Evolutionary conservation across 1,140 invertebrate species (phyloP).

Genomic region (Halictus rubicundus): DNA sequence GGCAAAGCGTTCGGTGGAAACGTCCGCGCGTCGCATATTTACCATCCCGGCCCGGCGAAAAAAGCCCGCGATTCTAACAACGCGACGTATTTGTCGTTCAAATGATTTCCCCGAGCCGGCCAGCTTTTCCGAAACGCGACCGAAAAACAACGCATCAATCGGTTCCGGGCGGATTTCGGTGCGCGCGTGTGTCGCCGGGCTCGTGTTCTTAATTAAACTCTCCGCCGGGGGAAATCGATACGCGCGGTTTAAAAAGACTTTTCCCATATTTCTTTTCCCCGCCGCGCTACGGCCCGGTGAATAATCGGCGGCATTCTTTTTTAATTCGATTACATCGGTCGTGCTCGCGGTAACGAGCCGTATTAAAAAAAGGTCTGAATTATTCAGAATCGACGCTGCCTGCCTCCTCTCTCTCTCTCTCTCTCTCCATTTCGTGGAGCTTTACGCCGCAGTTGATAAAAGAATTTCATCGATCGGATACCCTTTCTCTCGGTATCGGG

Average conservation of each 20-base stretch:
- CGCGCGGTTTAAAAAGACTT: conserved; percentile 8
- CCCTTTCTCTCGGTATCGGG: neutral
- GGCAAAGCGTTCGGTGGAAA: no score
- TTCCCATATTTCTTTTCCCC: conserved; percentile 10
- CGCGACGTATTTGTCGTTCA: no score
- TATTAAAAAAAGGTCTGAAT: conserved; percentile 50
- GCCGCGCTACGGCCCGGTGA: conserved; percentile 11
- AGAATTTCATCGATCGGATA: conserved; percentile 24
- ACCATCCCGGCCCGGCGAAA: no score
- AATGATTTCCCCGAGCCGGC: no score
- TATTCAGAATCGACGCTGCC: conserved; percentile 46
- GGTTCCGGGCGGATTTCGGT: no score
- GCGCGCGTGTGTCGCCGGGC: neutral
- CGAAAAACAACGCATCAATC: no score
- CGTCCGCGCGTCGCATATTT: no score
- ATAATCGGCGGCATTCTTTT: conserved; percentile 60
- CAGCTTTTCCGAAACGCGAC: no score
- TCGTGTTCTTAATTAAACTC: conserved; percentile 41
- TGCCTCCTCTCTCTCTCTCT: neutral
- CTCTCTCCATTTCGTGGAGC: neutral
- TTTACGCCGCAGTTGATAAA: conserved; percentile 1
- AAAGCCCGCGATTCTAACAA: no score
- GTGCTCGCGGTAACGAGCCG: conserved; percentile 44
- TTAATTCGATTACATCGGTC: conserved; percentile 55
- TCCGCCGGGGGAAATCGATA: conserved; percentile 35